Evolutionary conservation across 1,140 invertebrate genomes (phyloP).

Genomic region (Dreissena rostriformis): DNA sequence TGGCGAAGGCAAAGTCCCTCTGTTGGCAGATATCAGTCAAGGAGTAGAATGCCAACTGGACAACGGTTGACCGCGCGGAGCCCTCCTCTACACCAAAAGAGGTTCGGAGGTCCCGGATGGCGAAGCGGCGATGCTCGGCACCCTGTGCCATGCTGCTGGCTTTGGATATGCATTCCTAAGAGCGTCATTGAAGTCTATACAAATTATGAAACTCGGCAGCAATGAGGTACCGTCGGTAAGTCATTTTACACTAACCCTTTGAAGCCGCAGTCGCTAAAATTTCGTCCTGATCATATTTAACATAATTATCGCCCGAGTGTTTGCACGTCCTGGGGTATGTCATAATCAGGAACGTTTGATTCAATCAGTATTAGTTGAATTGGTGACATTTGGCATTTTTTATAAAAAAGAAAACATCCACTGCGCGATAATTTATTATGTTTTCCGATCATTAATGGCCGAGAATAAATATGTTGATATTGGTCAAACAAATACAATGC

Average conservation of each 20-base stretch:
- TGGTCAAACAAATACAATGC: too few species aligned
- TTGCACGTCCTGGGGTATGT: too few species aligned
- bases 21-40: conserved; percentile 53
- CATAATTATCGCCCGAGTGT: too few species aligned
- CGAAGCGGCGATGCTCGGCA: conserved; percentile 35
- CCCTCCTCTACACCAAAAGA: conserved; percentile 12
- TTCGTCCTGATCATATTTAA: too few species aligned
- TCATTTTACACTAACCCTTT: neutral
- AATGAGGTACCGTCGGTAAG: conserved; percentile 50
- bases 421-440: too few species aligned
- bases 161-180: conserved; percentile 3
- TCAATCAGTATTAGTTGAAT: too few species aligned
- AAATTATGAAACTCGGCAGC: conserved; percentile 55
- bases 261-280: too few species aligned
- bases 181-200: conserved; percentile 41
- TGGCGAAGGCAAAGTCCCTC: conserved; percentile 40
- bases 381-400: too few species aligned
- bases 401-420: too few species aligned
- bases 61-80: conserved; percentile 29
- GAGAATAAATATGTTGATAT: too few species aligned
- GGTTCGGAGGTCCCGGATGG: neutral
- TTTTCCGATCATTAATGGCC: too few species aligned
- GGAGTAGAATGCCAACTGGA: conserved; percentile 43
- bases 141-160: conserved; percentile 26
- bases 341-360: too few species aligned